Evolutionary conservation across 2,888 invertebrate species (phyloP), one percentile per base, ranked within the genome.

Genomic region (Hyppa rectilinea): DNA sequence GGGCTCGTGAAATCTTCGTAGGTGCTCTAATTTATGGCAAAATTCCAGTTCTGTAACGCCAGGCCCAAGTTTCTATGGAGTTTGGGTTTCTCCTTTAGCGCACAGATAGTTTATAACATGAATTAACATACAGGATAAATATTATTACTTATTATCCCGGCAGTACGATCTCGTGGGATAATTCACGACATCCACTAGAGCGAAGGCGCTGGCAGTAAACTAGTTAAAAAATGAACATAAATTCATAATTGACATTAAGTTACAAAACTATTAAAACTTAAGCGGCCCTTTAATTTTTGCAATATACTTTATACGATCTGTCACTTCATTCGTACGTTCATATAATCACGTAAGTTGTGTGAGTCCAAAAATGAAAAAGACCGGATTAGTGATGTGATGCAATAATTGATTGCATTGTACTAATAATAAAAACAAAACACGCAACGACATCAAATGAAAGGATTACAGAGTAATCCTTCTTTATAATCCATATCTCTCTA

Each of bases 241-340:
- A 58, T 45, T 50, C 14, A 2, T 3, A 52, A 64, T 53, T 36
- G 4, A 55, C 12, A 20, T 62, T 55, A 45, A 43, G 43, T 68
- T 67, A 29, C 14, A 56, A 59, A 67, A 45, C 38, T 12, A 9
- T 38, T 36, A n/a, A 59, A n/a, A 31, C 7, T 52, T 36, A 1
- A 9, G 26, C 26, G n/a, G 23, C 0, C 17, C 4, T 31, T 45
- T 12, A 29, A 20, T 31, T 55, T n/a, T 38, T 34, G 38, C 5
- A n/a, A 31, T 23, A 23, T 40, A 64, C n/a, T 45, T 45, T 45
- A 26, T 45, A 45, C 9, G 29, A 29, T 29, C 45, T n/a, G 0
- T 59, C 5, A 59, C n/a, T 59, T 45, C 47, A 29, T 45, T 47
- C 2, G 26, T 43, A 43, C 14, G 12, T 12, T n/a, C 10, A 14